Base-by-base conservation (phyloP, 2,113 vertebrate genomes). In the Limanda limanda region DNA sequence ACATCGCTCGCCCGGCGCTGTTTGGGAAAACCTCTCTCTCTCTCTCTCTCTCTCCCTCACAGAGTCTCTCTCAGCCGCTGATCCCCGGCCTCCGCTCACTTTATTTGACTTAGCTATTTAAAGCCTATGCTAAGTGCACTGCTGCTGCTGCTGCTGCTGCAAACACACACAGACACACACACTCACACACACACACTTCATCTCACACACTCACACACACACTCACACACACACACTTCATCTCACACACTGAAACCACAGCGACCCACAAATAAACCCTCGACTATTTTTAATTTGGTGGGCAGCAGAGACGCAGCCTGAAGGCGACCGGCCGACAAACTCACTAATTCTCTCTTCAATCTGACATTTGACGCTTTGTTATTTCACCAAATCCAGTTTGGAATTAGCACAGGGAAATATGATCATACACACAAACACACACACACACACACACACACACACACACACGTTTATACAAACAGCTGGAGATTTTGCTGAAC, bases 41-140 rank as follows among this genome's bases (percentile, higher is more conserved):
- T n/a, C n/a, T n/a, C n/a, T n/a, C n/a, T n/a, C n/a, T n/a, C n/a
- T n/a, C n/a, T n/a, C n/a, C n/a, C n/a, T 88, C 72, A 89, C 90
- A 89, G 86, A 88, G 83, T 85, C 85, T 70, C 90, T 90, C 81
- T 91, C 88, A 89, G 86, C 75, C 83, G 77, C 81, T 83, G 88
- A 92, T 89, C 88, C 88, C 74, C 25, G 79, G 78, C 83, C 89
- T 86, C 81, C 84, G 83, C 86, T 75, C 78, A 81, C 89, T 91
- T 91, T 92, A 91, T 91, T 91, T 92, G 92, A 91, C 71, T 88
- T 90, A 72, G 90, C 84, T 92, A 93, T 93, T 91, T 92, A 87
- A 91, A 91, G 88, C 85, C 65, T 51, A 37, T 57, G 82, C 85
- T 88, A 89, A 91, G 88, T 88, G 86, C 57, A 47, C 86, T 79